Evolutionary conservation across 2,113 vertebrate genomes (phyloP).

Genomic region (Epinephelus cyanopodus): DNA sequence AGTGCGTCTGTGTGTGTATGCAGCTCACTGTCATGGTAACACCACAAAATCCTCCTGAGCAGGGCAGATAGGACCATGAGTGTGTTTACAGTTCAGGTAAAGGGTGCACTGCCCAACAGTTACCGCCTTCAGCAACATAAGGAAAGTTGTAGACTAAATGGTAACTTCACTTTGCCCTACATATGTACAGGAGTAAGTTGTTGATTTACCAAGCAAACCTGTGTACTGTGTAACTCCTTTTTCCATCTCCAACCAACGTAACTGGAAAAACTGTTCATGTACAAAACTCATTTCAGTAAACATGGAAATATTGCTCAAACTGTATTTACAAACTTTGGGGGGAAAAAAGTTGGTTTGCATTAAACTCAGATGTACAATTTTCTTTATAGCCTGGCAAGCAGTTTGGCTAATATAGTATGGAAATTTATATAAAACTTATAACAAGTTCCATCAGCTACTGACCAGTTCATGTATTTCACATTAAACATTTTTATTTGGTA

Average conservation of each 20-base stretch:
- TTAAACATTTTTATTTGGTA: neutral
- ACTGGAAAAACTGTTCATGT: neutral
- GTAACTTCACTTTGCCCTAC: neutral
- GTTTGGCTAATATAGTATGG: neutral
- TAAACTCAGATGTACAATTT: neutral
- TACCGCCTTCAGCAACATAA: neutral
- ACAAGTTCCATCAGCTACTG: neutral
- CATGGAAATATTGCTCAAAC: neutral
- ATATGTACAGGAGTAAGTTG: no score
- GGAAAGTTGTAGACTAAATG: neutral
- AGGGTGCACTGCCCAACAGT: neutral
- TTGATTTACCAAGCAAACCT: neutral
- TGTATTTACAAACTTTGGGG: neutral
- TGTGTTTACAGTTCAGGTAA: constrained; percentile 35
- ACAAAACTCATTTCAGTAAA: neutral
- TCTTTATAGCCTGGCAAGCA: neutral
- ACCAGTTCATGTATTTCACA: neutral
- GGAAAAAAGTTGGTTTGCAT: no score
- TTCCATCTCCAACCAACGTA: neutral
- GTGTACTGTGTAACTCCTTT: neutral
- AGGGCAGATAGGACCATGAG: constrained; percentile 3
- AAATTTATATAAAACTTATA: neutral
- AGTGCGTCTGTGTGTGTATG: constrained; percentile 17
- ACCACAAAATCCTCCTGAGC: constrained; percentile 8
- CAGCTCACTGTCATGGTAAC: constrained; percentile 47